These are phyloP conservation scores for Scylla paramamosain DNA, from an alignment of 1,140 invertebrate species.

Conservation along the genomic window DNA sequence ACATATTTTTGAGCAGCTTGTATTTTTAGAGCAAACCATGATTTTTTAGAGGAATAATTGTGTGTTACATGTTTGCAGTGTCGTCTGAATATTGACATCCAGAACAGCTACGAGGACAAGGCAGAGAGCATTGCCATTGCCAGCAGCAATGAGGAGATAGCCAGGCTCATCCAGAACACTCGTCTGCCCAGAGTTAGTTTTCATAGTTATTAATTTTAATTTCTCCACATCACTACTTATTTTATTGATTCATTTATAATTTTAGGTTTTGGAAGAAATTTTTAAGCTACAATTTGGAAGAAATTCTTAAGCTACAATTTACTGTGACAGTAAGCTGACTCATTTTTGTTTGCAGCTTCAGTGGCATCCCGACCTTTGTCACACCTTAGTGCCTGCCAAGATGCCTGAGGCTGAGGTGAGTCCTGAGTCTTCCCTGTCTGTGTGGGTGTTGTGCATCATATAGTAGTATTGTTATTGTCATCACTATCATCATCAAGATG, in stretches of 20 bases:
- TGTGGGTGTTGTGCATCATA: neutral
- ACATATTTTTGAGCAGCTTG: too few relatives aligned
- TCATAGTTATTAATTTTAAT: neutral
- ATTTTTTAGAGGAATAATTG: too few relatives aligned
- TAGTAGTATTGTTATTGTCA: too few relatives aligned
- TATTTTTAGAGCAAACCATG: too few relatives aligned
- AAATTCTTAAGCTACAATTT: too few relatives aligned
- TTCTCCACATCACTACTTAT: neutral
- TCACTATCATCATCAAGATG: too few relatives aligned
- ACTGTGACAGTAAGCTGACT: too few relatives aligned
- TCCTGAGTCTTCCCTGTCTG: neutral
- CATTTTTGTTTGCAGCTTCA: neutral
- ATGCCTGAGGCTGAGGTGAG: neutral
- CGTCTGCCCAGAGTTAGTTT: conserved; percentile 21
- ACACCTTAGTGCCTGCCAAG: neutral
- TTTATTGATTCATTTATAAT: neutral
- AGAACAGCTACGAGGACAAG: conserved; percentile 56
- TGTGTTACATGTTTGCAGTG: conserved; percentile 19
- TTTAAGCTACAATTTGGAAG: too few relatives aligned
- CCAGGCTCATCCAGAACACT: neutral
- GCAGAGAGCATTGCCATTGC: conserved; percentile 42
- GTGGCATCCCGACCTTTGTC: neutral
- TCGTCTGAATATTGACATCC: conserved; percentile 33
- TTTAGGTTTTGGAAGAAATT: neutral
- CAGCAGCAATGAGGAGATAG: neutral